phyloP scores from a whole-genome alignment of 2,888 invertebrate species.

The Dermolepida albohirtum region DNA sequence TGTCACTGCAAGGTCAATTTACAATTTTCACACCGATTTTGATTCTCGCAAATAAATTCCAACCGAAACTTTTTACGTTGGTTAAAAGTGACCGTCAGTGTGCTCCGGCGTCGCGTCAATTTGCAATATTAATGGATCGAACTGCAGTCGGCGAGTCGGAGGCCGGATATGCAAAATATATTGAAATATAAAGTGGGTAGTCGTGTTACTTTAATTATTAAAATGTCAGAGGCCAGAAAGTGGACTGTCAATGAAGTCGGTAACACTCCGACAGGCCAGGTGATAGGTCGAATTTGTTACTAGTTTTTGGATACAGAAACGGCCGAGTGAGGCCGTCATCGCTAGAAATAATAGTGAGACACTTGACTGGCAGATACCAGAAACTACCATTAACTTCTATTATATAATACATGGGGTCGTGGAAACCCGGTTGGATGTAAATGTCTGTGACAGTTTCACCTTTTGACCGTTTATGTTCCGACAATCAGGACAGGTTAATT shows the following conservation, averaged over 20 bases:
- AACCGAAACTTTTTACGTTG: no score
- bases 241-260: conserved; percentile 1
- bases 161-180: conserved; percentile 35
- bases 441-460: conserved; percentile 53
- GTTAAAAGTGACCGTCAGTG: no score
- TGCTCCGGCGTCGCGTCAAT: background rate
- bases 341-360: conserved; percentile 45
- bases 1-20: no score
- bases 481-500: conserved; percentile 53
- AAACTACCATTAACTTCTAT: conserved; percentile 61
- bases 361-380: conserved; percentile 62
- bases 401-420: conserved; percentile 58
- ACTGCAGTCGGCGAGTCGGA: conserved; percentile 3
- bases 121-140: conserved; percentile 33
- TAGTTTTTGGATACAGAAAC: conserved; percentile 7
- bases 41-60: no score
- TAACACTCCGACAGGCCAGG: background rate
- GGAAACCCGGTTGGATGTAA: conserved; percentile 56
- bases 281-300: conserved; percentile 13
- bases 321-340: background rate
- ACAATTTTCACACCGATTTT: no score
- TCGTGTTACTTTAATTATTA: conserved; percentile 41
- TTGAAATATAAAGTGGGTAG: conserved; percentile 42
- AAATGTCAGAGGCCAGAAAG: conserved; percentile 24
- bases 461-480: conserved; percentile 45